These are phyloP conservation scores for Epizoanthus scotinus DNA, from an alignment of 92 coral and sea anemone genomes.

Conservation along the genomic window DNA sequence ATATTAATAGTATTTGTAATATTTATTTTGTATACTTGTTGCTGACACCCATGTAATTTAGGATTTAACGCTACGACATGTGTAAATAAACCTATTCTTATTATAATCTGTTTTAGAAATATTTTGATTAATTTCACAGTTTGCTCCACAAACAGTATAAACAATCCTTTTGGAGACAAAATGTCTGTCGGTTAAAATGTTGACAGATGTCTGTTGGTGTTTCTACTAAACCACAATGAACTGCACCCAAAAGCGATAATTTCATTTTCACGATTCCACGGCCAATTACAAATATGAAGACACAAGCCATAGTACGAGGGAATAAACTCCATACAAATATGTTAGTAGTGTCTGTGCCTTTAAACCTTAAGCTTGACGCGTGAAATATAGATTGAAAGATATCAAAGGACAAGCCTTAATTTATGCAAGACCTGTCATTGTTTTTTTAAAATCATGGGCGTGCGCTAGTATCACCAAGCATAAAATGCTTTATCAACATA, in stretches of 20 bases:
- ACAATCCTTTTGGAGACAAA: not conserved
- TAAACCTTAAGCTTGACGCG: too few species aligned
- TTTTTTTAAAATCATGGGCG: not conserved
- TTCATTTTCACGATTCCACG: not conserved
- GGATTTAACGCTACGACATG: too few species aligned
- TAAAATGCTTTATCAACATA: slow-evolving; percentile 15
- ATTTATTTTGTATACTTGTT: too few species aligned
- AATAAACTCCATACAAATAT: too few species aligned
- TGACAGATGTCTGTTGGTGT: too few species aligned
- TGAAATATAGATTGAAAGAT: not conserved
- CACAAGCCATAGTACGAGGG: not conserved
- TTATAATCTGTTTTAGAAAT: not conserved
- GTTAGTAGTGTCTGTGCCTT: too few species aligned
- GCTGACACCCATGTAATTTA: too few species aligned
- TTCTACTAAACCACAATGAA: not conserved
- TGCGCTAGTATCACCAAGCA: not conserved
- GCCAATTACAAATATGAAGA: not conserved
- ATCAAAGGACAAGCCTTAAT: not conserved
- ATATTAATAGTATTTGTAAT: too few species aligned
- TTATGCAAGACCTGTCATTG: slow-evolving; percentile 37
- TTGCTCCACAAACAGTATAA: not conserved
- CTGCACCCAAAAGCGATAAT: not conserved
- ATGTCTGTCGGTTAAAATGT: not conserved
- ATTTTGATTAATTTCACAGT: too few species aligned
- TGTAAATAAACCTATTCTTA: too few species aligned